Evolutionary conservation across 2,888 invertebrate genomes (phyloP).

Genomic region (Phoenoteleia sp.): DNA sequence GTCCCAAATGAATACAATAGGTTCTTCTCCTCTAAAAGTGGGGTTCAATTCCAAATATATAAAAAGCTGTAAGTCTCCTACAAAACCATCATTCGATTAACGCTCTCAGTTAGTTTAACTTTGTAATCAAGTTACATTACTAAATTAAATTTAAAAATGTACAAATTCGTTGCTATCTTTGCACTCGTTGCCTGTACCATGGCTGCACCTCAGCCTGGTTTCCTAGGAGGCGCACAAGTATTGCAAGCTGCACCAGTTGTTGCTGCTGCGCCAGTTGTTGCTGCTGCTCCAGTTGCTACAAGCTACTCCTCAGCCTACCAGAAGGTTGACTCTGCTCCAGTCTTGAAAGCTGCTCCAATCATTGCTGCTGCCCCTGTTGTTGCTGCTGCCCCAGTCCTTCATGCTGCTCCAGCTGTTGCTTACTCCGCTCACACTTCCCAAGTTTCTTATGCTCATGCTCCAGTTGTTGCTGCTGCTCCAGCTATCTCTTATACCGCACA

Average conservation of each 20-base stretch:
- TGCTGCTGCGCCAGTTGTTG: constrained; percentile 85
- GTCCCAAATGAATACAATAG: too few species aligned
- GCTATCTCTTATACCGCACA: too few species aligned
- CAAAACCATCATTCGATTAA: constrained; percentile 37
- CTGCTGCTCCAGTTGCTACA: constrained; percentile 79
- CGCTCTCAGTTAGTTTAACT: background rate
- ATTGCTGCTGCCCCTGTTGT: constrained; percentile 76
- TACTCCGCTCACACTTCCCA: too few species aligned
- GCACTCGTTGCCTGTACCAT: constrained; percentile 84
- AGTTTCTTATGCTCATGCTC: too few species aligned
- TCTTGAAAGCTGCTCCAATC: constrained; percentile 78
- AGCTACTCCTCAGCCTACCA: background rate
- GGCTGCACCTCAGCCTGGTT: constrained; percentile 85
- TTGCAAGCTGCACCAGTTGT: constrained; percentile 83
- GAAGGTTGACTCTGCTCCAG: background rate
- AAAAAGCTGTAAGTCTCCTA: too few species aligned
- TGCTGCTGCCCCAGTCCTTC: constrained; percentile 76
- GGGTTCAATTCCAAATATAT: too few species aligned
- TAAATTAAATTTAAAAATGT: constrained; percentile 75
- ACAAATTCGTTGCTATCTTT: constrained; percentile 80
- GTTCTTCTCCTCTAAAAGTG: too few species aligned
- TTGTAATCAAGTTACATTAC: background rate
- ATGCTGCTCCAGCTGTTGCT: too few species aligned
- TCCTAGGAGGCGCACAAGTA: constrained; percentile 76
- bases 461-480: too few species aligned